Evolutionary conservation across 2,113 vertebrate genomes (phyloP), one percentile per base, ranked within the genome.

Genomic region (Typhlomys cinereus): DNA sequence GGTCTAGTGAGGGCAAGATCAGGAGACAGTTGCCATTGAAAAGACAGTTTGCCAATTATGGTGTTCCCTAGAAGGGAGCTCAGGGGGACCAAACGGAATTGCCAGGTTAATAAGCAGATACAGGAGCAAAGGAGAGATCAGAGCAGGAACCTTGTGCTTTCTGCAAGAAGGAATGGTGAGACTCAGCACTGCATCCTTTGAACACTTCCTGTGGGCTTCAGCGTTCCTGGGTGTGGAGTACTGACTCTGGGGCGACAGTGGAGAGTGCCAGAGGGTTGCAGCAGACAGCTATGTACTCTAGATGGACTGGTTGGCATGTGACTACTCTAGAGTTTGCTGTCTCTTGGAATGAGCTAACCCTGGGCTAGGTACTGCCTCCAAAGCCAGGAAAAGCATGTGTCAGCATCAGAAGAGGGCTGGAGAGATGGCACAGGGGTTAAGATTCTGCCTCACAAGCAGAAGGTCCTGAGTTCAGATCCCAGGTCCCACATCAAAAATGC

Each of bases 61-160:
- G 46, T 82, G 23, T 34, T 54, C 76, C 36, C n/a, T 12, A 34
- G 1, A 41, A 50, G 27, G 52, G 31, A 14, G 23, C 29, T 15
- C 10, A n/a, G 44, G 13, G 34, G 0, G 11, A 14, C 36, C 29
- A 0, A 7, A 0, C 36, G 31, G 85, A 59, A 41, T 36, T 5
- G 5, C 29, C 7, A 18, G n/a, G 44, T 39, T 29, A 9, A 6
- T 0, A 5, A 27, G 29, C 12, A 69, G 85, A 44, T n/a, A 20
- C 27, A 15, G 27, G 6, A 7, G 27, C 9, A 6, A 31, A 18
- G 70, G 1, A 5, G 4, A 29, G 21, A 80, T 0, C 0, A 34
- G 69, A 7, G 17, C 61, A 15, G 48, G 62, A 29, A 7, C 21
- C 1, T 18, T 10, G 36, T 15, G 69, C 31, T n/a, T 17, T 36